These are phyloP conservation scores for Oreochromis spilurus DNA, from an alignment of 2,113 vertebrate species.

Conservation along the genomic window DNA sequence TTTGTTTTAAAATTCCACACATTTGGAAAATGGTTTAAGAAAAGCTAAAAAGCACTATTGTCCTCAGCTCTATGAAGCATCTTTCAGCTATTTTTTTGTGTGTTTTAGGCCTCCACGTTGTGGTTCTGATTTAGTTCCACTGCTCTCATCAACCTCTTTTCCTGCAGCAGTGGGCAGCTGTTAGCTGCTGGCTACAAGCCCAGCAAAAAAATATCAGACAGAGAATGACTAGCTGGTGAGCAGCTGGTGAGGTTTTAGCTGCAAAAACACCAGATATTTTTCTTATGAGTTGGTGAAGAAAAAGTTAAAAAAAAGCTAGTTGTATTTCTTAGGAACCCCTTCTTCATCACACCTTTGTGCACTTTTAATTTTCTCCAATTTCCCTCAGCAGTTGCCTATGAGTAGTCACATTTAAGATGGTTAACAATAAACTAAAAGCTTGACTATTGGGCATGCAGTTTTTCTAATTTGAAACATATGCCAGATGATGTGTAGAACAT, in stretches of 20 bases:
- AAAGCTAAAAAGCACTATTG: not conserved
- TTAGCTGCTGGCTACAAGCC: not conserved
- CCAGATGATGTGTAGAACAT: not conserved
- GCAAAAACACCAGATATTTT: not conserved
- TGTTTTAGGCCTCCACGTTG: not conserved
- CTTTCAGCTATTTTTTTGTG: not conserved
- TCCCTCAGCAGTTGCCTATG: not conserved
- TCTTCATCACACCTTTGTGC: not conserved
- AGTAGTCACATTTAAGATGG: not conserved
- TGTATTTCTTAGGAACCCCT: not conserved
- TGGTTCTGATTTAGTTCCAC: not conserved
- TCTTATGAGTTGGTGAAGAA: not conserved
- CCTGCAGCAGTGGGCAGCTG: not conserved
- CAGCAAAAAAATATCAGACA: not conserved
- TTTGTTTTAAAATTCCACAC: not conserved
- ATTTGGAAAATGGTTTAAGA: not conserved
- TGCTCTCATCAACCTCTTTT: not conserved
- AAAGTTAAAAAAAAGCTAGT: not conserved
- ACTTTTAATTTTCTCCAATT: not conserved
- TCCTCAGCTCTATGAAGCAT: not conserved
- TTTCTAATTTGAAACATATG: not conserved
- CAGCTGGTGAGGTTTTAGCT: not conserved
- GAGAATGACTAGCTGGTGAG: not conserved
- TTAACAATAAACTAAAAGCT: not conserved
- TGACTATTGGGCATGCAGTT: not conserved